Evolutionary conservation across 2,113 vertebrate genomes (phyloP).

Genomic region (Atherinomorus stipes): DNA sequence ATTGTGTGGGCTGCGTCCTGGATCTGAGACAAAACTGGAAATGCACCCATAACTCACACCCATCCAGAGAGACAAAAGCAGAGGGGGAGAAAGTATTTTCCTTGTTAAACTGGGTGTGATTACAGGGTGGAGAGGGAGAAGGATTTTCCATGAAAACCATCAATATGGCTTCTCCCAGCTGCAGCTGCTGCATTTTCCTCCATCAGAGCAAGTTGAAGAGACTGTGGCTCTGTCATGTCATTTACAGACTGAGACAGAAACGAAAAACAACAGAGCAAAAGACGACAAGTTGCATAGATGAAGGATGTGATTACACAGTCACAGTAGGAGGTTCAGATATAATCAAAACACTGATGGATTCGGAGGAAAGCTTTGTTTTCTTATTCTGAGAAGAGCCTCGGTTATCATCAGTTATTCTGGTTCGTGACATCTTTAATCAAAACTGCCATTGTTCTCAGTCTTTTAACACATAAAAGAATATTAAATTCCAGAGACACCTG

Average conservation of each 20-base stretch:
- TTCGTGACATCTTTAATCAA: slow-evolving; percentile 5
- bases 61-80: slow-evolving; percentile 35
- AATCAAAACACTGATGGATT: slow-evolving; percentile 26
- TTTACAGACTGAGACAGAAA: slow-evolving; percentile 4
- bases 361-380: slow-evolving; percentile 8
- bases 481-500: too few species aligned
- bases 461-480: too few species aligned
- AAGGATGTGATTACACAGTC: slow-evolving; percentile 32
- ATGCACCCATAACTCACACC: slow-evolving; percentile 43
- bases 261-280: slow-evolving; percentile 1
- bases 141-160: slow-evolving; percentile 51
- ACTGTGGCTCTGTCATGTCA: slow-evolving; percentile 6
- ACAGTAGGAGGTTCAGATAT: slow-evolving; percentile 10
- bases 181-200: slow-evolving; percentile 53
- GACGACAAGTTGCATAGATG: background rate
- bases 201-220: slow-evolving; percentile 52
- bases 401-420: slow-evolving; percentile 16
- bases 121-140: slow-evolving; percentile 53
- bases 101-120: slow-evolving; percentile 59
- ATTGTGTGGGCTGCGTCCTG: slow-evolving; percentile 50
- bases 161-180: slow-evolving; percentile 5
- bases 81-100: slow-evolving; percentile 44
- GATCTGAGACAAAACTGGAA: slow-evolving; percentile 51
- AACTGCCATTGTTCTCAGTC: too few species aligned
- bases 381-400: background rate